phyloP scores from a whole-genome alignment of 2,113 vertebrate genomes.

The Crocuta crocuta region DNA sequence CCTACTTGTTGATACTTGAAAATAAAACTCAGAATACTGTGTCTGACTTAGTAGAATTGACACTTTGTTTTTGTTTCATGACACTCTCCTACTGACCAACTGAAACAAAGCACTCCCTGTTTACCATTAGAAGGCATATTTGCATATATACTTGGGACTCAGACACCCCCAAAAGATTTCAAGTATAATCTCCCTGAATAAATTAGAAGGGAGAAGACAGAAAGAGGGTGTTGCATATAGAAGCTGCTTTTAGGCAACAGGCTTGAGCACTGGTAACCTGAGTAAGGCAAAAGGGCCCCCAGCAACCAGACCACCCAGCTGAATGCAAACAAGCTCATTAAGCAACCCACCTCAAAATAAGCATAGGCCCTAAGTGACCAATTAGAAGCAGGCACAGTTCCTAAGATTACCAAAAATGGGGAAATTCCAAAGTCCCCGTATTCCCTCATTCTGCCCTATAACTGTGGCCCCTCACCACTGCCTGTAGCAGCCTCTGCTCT shows the following conservation, averaged over 20 bases:
- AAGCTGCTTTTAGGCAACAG: background rate
- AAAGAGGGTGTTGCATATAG: background rate
- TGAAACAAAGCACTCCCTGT: slow-evolving; percentile 38
- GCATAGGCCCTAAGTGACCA: background rate
- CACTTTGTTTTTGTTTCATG: slow-evolving; percentile 59
- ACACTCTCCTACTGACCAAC: slow-evolving; percentile 50
- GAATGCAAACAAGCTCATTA: background rate
- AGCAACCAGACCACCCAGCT: background rate
- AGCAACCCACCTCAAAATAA: background rate
- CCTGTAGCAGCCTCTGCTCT: background rate
- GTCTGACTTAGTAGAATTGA: slow-evolving; percentile 39
- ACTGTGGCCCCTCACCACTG: background rate
- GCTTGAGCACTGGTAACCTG: background rate
- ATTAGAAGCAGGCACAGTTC: background rate
- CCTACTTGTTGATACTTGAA: slow-evolving; percentile 43
- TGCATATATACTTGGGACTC: slow-evolving; percentile 34
- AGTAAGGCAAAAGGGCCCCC: background rate
- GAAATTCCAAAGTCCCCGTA: background rate
- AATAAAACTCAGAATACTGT: slow-evolving; percentile 52
- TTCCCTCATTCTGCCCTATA: background rate
- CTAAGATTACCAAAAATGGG: background rate
- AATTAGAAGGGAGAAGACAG: background rate
- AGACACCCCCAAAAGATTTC: slow-evolving; percentile 51
- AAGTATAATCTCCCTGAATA: slow-evolving; percentile 39
- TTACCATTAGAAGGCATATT: slow-evolving; percentile 42